Base-by-base conservation (phyloP, 2,888 invertebrate genomes). In the Eueremaeus valkanovi region DNA sequence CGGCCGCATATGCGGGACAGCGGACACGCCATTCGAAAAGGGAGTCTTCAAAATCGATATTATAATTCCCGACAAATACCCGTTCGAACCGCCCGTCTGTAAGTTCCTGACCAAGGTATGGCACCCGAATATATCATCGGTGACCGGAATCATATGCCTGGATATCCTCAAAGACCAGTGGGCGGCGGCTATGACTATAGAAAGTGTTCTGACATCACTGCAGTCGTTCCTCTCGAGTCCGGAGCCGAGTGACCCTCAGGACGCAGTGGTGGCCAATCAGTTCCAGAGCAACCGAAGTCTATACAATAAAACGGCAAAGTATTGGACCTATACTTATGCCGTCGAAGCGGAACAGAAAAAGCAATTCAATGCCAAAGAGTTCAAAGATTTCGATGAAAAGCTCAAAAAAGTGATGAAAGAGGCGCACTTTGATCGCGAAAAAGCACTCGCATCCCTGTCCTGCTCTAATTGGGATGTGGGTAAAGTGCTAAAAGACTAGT, bases 71-170 rank as follows among this genome's bases (percentile, higher is more conserved):
- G 84, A 85, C 75, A 84, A 84, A 49, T 86, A 86, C 81, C 86
- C 86, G 42, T 86, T 86, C 81, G 84, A 84, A 78, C 86, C 86
- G 21, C 86, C 86, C 81, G 31, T 29, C 85, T 85, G 86, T 18
- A 83, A 83, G 81, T 86, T 86, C 82, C 75, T 81, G 8, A 87
- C 86, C 27, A 83, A 83, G 77, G 84, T 87, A 68, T 86, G 86
- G 86, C 86, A 86, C 82, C 86, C 86, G 68, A 86, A 86, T 78
- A 84, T 86, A 51, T 85, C 85, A 80, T 85, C 85, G 33, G 85
- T 84, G 24, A 86, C 86, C 24, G 86, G 86, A 29, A 84, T 84
- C 13, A 86, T 86, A 73, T 86, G 86, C 80, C 81, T 86, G 77
- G 86, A 86, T 80, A 86, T 86, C 78, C 81, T 86, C 16, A 86